A percentile compares a stretch with the other conserved stretches of the same genome.
Conservation (phyloP, 37 sponge, comb jelly and placozoan species). For the Cliona cf. orientalis region DNA sequence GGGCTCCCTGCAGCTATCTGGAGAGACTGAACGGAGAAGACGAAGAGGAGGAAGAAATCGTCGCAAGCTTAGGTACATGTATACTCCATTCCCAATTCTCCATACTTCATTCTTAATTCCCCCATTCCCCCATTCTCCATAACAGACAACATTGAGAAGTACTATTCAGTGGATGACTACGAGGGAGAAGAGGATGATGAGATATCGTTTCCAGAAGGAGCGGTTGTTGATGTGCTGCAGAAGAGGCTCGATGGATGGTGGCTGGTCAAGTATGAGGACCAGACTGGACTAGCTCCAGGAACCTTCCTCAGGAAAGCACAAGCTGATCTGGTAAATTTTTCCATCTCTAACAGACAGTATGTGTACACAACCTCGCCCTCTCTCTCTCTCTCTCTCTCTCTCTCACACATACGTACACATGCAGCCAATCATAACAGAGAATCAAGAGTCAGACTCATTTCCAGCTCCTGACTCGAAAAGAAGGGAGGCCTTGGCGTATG, state of each 20-base stretch:
- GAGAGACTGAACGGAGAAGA: constrained; percentile 43
- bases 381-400: no score
- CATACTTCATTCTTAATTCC: background rate
- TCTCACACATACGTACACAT: no score
- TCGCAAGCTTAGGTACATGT: constrained; percentile 25
- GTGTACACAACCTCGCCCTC: no score
- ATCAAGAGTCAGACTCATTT: no score
- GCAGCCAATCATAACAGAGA: no score
- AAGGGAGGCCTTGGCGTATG: no score
- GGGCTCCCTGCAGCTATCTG: constrained; percentile 86
- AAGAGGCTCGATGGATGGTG: constrained; percentile 90
- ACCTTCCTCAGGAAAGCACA: constrained; percentile 61
- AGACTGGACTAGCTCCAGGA: constrained; percentile 70
- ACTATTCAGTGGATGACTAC: constrained; percentile 50
- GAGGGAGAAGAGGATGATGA: constrained; percentile 82
- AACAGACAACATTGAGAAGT: constrained; percentile 39
- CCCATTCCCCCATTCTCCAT: background rate
- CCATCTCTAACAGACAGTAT: no score
- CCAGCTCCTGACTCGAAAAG: no score
- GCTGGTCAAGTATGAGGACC: constrained; percentile 48
- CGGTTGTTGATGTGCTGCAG: constrained; percentile 56
- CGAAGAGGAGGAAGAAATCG: constrained; percentile 34
- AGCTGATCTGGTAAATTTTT: no score
- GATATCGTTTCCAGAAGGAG: constrained; percentile 58
- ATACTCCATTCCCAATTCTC: no score